Conservation (phyloP, 2,797 vertebrate species). For the Ctenopoma kingsleyae region DNA sequence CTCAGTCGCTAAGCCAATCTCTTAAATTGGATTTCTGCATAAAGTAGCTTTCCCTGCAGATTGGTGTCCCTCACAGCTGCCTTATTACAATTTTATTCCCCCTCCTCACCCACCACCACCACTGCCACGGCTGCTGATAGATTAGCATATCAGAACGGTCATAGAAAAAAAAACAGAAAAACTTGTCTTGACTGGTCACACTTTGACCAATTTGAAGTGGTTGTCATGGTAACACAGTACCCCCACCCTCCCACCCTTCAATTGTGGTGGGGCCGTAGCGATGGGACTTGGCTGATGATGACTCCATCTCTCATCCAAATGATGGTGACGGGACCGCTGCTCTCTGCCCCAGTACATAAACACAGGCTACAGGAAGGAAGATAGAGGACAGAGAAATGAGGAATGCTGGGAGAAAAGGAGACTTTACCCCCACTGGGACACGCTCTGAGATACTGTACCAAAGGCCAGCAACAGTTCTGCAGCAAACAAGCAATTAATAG, state of each 20-base stretch:
- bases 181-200: conserved; percentile 47
- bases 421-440: conserved; percentile 40
- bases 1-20: conserved; percentile 76
- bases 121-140: conserved; percentile 30
- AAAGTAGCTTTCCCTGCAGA: conserved; percentile 75
- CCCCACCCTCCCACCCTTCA: conserved; percentile 10
- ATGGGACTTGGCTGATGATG: conserved; percentile 64
- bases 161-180: conserved; percentile 22
- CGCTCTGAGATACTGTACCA: conserved; percentile 38
- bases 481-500: conserved; percentile 75
- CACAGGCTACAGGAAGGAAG: conserved; percentile 44
- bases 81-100: conserved; percentile 66
- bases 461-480: conserved; percentile 38
- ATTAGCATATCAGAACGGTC: conserved; percentile 63
- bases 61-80: conserved; percentile 73
- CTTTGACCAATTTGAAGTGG: conserved; percentile 62
- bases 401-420: conserved; percentile 21
- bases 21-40: conserved; percentile 81
- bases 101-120: conserved; percentile 12
- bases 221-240: conserved; percentile 61
- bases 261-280: conserved; percentile 28
- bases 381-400: conserved; percentile 33
- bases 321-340: conserved; percentile 67
- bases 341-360: conserved; percentile 64
- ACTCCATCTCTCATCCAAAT: conserved; percentile 75